phyloP scores from a whole-genome alignment of 2,888 invertebrate species.

The Tachystola acroxantha region DNA sequence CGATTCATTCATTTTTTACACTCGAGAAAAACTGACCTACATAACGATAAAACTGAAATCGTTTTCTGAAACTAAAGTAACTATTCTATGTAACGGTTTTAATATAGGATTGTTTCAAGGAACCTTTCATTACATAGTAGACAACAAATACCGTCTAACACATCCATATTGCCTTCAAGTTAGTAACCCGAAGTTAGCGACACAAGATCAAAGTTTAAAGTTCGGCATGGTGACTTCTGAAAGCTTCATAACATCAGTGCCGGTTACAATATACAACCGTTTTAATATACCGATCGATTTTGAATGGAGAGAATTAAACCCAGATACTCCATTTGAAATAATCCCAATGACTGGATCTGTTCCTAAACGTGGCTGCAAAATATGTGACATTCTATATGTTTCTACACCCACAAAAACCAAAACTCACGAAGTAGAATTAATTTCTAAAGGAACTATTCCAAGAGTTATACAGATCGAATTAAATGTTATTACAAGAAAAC shows the following conservation, averaged over 20 bases:
- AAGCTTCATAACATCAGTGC: conserved; percentile 53
- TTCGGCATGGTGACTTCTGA: conserved; percentile 69
- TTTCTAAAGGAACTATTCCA: conserved; percentile 29
- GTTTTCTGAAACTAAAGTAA: conserved; percentile 28
- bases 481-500: conserved; percentile 51
- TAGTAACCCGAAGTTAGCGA: conserved; percentile 40
- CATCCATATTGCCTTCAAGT: conserved; percentile 50
- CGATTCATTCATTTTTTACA: conserved; percentile 42
- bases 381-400: conserved; percentile 52
- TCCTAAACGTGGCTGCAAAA: conserved; percentile 43
- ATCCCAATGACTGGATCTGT: conserved; percentile 47
- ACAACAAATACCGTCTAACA: conserved; percentile 43
- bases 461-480: conserved; percentile 47
- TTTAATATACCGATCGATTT: conserved; percentile 53
- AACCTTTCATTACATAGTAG: conserved; percentile 48
- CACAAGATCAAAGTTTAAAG: conserved; percentile 49
- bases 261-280: conserved; percentile 50
- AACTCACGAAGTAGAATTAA: conserved; percentile 50
- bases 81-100: conserved; percentile 40
- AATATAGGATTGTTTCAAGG: conserved; percentile 38
- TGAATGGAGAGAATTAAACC: conserved; percentile 42
- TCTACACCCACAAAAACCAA: conserved; percentile 56
- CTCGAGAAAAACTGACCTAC: conserved; percentile 31
- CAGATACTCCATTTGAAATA: conserved; percentile 59
- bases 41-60: conserved; percentile 38